phyloP scores from a whole-genome alignment of 2,888 invertebrate genomes.

The Teleogryllus oceanicus region DNA sequence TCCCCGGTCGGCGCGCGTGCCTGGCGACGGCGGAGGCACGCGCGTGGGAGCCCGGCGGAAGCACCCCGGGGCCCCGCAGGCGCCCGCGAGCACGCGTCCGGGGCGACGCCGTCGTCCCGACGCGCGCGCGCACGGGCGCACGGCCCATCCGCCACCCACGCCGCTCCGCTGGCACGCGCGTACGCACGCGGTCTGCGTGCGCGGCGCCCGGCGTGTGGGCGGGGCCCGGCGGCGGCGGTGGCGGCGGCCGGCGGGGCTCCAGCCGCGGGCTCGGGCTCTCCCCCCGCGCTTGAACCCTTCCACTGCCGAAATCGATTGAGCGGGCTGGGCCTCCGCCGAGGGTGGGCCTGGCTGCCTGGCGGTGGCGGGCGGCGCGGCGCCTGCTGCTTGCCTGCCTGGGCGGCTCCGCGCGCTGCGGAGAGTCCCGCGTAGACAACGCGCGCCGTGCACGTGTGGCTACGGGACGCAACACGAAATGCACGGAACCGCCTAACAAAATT shows the following conservation, averaged over 20 bases:
- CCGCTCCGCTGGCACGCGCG: background rate
- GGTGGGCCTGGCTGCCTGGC: background rate
- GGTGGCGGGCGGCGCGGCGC: background rate
- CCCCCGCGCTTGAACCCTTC: background rate
- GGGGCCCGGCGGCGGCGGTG: background rate
- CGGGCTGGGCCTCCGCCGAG: background rate
- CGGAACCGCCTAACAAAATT: too few relatives aligned
- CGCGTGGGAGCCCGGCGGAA: background rate
- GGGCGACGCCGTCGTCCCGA: background rate
- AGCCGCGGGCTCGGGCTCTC: background rate
- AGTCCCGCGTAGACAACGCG: background rate
- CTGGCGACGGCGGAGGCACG: too few relatives aligned
- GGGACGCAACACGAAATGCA: too few relatives aligned
- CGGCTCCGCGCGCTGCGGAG: background rate
- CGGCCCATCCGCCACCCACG: background rate
- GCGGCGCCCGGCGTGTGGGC: background rate
- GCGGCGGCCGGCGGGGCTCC: background rate
- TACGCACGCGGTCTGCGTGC: background rate
- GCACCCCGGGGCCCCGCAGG: too few relatives aligned
- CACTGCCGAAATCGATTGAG: slow-evolving; percentile 4
- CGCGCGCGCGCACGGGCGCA: background rate
- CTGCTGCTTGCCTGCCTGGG: too few relatives aligned
- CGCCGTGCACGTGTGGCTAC: background rate
- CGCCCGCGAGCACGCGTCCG: background rate
- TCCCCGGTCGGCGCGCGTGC: too few relatives aligned